These are phyloP conservation scores for Myotis planiceps DNA, from an alignment of 2,797 vertebrate genomes.

Conservation along the genomic window DNA sequence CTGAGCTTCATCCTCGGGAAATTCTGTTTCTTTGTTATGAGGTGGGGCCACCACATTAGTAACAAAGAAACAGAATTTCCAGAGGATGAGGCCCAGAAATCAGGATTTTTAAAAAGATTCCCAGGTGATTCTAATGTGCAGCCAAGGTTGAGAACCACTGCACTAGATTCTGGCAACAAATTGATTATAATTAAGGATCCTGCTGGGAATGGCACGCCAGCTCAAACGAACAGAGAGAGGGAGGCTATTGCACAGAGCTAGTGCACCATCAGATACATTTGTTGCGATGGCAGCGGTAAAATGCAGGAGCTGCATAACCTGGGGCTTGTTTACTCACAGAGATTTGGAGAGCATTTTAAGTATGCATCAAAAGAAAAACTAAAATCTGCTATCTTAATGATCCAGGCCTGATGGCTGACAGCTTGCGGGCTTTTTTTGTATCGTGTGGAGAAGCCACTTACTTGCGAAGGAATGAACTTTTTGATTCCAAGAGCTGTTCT, in stretches of 20 bases:
- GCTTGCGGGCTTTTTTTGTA: neutral
- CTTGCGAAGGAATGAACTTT: conserved; percentile 4
- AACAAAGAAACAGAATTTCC: too few relatives aligned
- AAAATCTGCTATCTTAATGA: neutral
- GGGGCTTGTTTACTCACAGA: neutral
- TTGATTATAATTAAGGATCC: neutral
- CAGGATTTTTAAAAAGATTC: too few relatives aligned
- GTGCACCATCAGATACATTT: neutral
- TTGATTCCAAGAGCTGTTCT: neutral
- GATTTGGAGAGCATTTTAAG: neutral
- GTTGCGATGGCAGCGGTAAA: neutral
- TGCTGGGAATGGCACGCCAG: neutral
- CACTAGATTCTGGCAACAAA: neutral
- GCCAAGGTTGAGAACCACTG: too few relatives aligned
- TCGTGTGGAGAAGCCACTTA: neutral
- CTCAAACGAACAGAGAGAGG: neutral
- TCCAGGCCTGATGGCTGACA: neutral
- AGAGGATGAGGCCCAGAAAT: too few relatives aligned
- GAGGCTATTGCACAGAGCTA: neutral
- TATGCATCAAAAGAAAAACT: neutral
- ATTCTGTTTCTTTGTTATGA: too few relatives aligned
- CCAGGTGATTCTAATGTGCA: too few relatives aligned
- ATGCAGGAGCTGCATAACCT: neutral
- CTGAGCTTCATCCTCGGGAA: too few relatives aligned
- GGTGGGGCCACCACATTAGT: too few relatives aligned